Base-by-base conservation (phyloP, 2,113 vertebrate species). In the Callipepla californica region DNA sequence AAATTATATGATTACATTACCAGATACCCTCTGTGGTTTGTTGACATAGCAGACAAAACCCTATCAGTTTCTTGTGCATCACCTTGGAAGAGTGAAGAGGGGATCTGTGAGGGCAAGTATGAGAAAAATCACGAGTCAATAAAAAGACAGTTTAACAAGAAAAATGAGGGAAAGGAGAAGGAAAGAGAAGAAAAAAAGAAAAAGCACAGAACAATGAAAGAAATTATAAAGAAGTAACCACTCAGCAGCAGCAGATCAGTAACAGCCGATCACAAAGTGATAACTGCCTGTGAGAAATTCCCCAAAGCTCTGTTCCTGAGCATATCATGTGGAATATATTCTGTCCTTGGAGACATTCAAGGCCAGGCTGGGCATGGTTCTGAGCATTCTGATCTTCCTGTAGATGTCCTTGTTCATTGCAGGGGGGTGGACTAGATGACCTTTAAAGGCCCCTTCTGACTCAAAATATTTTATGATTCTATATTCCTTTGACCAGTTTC, bases 71-170 rank as follows among this genome's bases (percentile, higher is more conserved):
- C 19, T 86, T 1, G 0, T 7, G 67, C 34, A 16, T 45, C 6
- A 0, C 16, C 6, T 9, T 7, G 9, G 51, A 0, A 1, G 28
- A 34, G 61, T 38, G 6, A 2, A 7, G 3, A 4, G 28, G 4
- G 34, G 16, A 73, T 76, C n/a, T 59, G 63, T 42, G 87, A 73
- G 2, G 2, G 18, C 2, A 67, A 72, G 67, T 73, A 17, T 44
- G 15, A 84, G 17, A 68, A 68, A 59, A 68, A 14, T 68, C 7
- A 6, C 3, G 3, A 3, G 3, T 72, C 12, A 85, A 70, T 23
- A 50, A 32, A 57, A 61, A 58, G 34, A 17, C 3, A 55, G 4
- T 26, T 72, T 55, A 55, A 53, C 8, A 67, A 28, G 1, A 18
- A 28, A 61, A 66, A 6, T 8, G 25, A 22, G 11, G 32, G 32